phyloP scores from a whole-genome alignment of 1,140 invertebrate genomes.

The Formica selysi region DNA sequence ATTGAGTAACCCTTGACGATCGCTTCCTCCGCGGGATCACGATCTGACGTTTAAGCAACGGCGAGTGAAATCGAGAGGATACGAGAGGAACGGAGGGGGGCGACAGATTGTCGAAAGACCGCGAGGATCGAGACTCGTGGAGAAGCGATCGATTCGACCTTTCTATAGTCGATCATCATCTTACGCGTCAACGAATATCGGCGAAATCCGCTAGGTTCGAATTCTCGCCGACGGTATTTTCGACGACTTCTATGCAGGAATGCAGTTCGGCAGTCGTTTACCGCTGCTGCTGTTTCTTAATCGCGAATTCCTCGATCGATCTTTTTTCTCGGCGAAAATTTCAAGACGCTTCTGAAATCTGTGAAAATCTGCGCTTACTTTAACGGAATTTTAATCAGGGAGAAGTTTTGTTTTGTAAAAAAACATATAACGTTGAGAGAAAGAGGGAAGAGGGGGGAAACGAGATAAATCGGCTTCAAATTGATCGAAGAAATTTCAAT shows the following conservation, averaged over 20 bases:
- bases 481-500: not conserved
- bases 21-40: conserved; percentile 46
- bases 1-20: conserved; percentile 46
- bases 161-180: conserved; percentile 4
- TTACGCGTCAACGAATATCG: conserved; percentile 5
- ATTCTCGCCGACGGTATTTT: not conserved
- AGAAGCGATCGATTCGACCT: conserved; percentile 15
- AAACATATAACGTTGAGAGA: not conserved
- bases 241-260: conserved; percentile 19
- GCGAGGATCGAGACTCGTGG: conserved; percentile 28
- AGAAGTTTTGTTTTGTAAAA: too few relatives aligned
- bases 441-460: not conserved
- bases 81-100: too few relatives aligned
- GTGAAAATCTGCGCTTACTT: not conserved
- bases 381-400: not conserved
- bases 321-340: not conserved
- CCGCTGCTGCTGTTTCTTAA: not conserved
- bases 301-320: not conserved
- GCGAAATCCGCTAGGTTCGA: too few relatives aligned
- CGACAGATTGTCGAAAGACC: conserved; percentile 30
- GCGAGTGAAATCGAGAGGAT: conserved; percentile 55
- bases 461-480: not conserved
- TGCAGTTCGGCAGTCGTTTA: too few relatives aligned
- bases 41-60: conserved; percentile 52
- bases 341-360: not conserved